phyloP scores from a whole-genome alignment of 2,888 invertebrate species.

The Volucella inflata region DNA sequence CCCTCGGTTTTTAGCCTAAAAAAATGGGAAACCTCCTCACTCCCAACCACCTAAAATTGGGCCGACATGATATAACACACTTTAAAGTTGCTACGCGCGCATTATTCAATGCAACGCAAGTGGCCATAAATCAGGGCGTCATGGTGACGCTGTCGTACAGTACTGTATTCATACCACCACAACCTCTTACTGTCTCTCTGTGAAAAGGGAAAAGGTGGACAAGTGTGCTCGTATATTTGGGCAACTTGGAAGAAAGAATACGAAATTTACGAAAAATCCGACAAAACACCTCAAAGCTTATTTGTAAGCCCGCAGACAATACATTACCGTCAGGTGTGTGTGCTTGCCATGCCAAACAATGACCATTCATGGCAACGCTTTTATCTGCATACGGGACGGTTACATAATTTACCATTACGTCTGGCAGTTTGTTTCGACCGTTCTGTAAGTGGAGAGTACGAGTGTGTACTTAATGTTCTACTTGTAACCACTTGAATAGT shows the following conservation, averaged over 20 bases:
- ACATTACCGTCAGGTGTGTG: slow-evolving; percentile 66
- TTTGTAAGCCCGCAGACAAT: slow-evolving; percentile 59
- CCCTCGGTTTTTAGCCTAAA: background rate
- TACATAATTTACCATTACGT: slow-evolving; percentile 39
- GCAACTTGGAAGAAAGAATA: background rate
- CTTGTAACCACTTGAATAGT: too few species aligned
- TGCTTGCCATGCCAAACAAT: slow-evolving; percentile 59
- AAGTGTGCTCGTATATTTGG: slow-evolving; percentile 34
- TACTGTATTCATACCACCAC: background rate
- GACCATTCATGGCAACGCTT: slow-evolving; percentile 34
- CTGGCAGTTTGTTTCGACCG: background rate
- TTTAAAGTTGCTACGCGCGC: slow-evolving; percentile 64
- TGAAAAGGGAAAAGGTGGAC: slow-evolving; percentile 51
- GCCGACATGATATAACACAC: slow-evolving; percentile 69
- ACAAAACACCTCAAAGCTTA: slow-evolving; percentile 32
- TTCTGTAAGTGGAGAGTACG: background rate
- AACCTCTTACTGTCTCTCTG: background rate
- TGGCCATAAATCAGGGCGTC: slow-evolving; percentile 58
- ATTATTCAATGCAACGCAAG: slow-evolving; percentile 62
- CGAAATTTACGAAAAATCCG: background rate
- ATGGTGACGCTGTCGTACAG: slow-evolving; percentile 35
- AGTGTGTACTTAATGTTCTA: too few species aligned
- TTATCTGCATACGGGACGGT: slow-evolving; percentile 45
- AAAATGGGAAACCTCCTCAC: slow-evolving; percentile 28
- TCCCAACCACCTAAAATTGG: slow-evolving; percentile 24